A percentile compares a stretch with the other conserved stretches of the same genome.
Evolutionary conservation across 2,888 invertebrate genomes (phyloP).

Genomic region (Lepidonotus clava): DNA sequence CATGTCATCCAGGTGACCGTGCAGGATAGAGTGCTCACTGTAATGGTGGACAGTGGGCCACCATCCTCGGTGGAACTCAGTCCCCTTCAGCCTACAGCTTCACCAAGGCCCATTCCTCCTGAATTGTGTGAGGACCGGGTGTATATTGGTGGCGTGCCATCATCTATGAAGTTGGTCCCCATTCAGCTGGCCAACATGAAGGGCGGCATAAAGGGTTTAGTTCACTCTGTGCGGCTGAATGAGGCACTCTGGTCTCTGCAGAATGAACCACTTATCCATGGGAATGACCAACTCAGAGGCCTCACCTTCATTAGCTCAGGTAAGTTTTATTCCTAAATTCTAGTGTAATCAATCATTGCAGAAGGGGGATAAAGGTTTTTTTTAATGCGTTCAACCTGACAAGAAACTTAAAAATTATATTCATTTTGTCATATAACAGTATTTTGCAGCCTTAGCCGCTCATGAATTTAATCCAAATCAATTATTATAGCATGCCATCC

Average conservation of each 20-base stretch:
- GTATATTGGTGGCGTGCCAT: conserved; percentile 6
- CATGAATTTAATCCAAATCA: no score
- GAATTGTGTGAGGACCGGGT: neutral
- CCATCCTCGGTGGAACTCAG: neutral
- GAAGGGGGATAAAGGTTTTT: no score
- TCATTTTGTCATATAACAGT: no score
- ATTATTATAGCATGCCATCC: no score
- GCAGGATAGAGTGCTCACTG: neutral
- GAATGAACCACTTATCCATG: neutral
- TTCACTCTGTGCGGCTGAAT: conserved; percentile 20
- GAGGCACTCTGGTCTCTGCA: neutral
- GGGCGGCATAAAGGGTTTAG: neutral
- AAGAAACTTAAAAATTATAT: no score
- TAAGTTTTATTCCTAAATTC: neutral
- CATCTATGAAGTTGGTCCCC: neutral
- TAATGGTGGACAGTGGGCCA: neutral
- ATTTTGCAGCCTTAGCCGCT: no score
- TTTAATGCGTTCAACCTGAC: no score
- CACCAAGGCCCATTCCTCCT: neutral
- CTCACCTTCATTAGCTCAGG: neutral
- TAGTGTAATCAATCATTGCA: no score
- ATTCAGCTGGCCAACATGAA: neutral
- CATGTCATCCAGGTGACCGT: neutral
- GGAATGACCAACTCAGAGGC: neutral
- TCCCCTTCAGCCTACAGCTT: neutral